These are phyloP conservation scores for Ypsolopha sequella DNA, from an alignment of 2,888 invertebrate genomes.

Conservation along the genomic window DNA sequence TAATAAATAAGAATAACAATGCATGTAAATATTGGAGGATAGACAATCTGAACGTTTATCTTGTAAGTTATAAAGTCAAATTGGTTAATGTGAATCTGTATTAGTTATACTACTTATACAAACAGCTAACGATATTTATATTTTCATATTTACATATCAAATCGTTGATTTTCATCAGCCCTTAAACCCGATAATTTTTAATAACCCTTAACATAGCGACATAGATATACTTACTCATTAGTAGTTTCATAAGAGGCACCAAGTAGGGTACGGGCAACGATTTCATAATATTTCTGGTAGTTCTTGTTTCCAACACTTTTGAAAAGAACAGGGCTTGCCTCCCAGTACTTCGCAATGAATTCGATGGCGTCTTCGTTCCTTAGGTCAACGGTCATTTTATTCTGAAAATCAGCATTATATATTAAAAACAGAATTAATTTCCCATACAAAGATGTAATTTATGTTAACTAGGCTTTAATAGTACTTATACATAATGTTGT, in stretches of 20 bases:
- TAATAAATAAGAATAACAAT: not conserved
- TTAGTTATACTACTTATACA: too few relatives aligned
- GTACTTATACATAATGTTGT: not conserved
- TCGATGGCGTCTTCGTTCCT: conserved; percentile 31
- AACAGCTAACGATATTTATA: too few relatives aligned
- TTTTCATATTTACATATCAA: not conserved
- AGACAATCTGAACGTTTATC: not conserved
- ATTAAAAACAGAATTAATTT: too few relatives aligned
- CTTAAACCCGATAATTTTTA: too few relatives aligned
- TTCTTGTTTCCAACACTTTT: conserved; percentile 3
- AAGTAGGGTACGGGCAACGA: conserved; percentile 34
- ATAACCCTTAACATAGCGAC: conserved; percentile 8
- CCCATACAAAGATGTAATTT: too few relatives aligned
- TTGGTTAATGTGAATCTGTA: too few relatives aligned
- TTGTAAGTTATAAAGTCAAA: not conserved
- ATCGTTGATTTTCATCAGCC: not conserved
- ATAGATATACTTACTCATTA: conserved; percentile 14
- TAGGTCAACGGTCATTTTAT: conserved; percentile 9
- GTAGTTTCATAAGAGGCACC: conserved; percentile 10
- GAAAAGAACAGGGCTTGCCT: conserved; percentile 37
- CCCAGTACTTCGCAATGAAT: conserved; percentile 44
- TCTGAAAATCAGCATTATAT: conserved; percentile 6
- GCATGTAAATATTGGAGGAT: not conserved
- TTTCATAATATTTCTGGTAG: conserved; percentile 44
- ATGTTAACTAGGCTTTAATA: too few relatives aligned